A percentile compares a stretch with the other conserved stretches of the same genome.
Evolutionary conservation across 2,113 vertebrate species (phyloP).

Genomic region (Rhea pennata): DNA sequence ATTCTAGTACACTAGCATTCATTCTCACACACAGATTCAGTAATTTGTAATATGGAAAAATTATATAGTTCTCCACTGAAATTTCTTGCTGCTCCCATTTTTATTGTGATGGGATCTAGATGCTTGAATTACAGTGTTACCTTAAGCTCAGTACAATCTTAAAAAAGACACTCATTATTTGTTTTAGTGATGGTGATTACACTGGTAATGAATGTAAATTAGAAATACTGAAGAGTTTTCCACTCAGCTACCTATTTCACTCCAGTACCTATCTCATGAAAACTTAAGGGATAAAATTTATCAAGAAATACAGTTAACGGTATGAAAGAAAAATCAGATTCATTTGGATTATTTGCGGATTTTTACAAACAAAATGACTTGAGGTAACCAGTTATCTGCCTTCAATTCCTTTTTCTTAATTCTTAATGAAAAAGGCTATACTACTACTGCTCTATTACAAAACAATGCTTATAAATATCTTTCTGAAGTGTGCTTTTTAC

Average conservation of each 20-base stretch:
- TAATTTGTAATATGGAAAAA: background rate
- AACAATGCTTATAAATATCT: background rate
- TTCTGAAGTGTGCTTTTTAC: background rate
- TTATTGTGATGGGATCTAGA: background rate
- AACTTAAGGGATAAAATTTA: background rate
- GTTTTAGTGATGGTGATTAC: background rate
- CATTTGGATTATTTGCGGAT: background rate
- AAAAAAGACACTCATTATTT: background rate
- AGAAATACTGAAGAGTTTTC: background rate
- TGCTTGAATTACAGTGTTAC: background rate
- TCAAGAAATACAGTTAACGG: background rate
- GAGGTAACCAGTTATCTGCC: background rate
- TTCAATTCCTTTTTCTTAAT: background rate
- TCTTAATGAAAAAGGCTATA: background rate
- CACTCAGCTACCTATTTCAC: background rate
- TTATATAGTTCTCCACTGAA: background rate
- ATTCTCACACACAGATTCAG: background rate
- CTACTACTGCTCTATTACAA: background rate
- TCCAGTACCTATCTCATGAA: background rate
- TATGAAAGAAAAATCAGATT: background rate
- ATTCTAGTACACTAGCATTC: background rate
- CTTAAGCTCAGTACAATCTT: background rate
- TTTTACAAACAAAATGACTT: background rate
- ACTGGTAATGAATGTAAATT: background rate
- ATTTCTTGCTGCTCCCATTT: background rate